These are phyloP conservation scores for Daboia siamensis DNA, from an alignment of 2,113 vertebrate species.

Conservation along the genomic window DNA sequence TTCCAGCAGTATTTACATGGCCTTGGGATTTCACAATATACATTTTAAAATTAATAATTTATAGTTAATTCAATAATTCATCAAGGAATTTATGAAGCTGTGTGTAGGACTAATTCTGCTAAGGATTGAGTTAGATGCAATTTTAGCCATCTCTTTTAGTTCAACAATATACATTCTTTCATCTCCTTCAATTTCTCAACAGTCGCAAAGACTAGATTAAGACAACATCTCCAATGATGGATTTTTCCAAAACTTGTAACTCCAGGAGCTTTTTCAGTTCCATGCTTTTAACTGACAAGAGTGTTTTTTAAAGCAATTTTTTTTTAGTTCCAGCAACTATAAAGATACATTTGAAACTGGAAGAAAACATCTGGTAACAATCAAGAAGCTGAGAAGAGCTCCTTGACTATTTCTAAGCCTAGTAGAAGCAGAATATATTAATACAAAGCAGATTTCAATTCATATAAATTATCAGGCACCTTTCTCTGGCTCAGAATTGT, in stretches of 20 bases:
- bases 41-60: neutral
- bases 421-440: neutral
- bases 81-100: neutral
- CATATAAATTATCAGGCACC: neutral
- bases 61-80: neutral
- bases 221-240: neutral
- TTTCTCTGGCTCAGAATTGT: neutral
- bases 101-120: neutral
- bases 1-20: neutral
- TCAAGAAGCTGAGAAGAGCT: neutral
- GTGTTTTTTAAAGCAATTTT: neutral
- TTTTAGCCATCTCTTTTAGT: neutral
- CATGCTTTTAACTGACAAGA: neutral
- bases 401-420: neutral
- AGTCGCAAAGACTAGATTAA: neutral
- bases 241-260: neutral
- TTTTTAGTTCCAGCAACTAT: neutral
- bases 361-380: neutral
- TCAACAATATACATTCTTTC: neutral
- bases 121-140: neutral
- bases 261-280: neutral
- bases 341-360: neutral
- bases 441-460: neutral
- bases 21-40: neutral
- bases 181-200: neutral